Evolutionary conservation across 2,797 vertebrate species (phyloP).

Genomic region (Sebastes minor): DNA sequence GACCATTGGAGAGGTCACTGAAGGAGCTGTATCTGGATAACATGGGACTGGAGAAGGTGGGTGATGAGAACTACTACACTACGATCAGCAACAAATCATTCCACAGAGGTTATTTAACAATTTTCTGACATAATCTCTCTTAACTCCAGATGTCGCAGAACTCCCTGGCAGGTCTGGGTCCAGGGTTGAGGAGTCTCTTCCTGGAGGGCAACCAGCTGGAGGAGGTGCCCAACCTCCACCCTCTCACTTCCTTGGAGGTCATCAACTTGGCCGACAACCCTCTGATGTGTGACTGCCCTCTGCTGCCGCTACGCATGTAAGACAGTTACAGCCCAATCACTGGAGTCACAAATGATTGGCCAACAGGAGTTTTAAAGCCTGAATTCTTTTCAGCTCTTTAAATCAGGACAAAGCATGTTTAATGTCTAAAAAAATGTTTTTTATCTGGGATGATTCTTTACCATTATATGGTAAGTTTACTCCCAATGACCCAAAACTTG

Average conservation of each 20-base stretch:
- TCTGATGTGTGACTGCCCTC: constrained; percentile 90
- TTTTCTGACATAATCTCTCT: neutral
- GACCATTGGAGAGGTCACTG: constrained; percentile 79
- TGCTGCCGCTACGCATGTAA: constrained; percentile 89
- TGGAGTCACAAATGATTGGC: neutral
- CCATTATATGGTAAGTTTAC: neutral
- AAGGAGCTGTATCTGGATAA: constrained; percentile 90
- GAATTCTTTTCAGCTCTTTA: neutral
- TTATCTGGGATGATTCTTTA: neutral
- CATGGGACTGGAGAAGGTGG: constrained; percentile 88
- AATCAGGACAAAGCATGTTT: neutral
- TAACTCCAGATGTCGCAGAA: constrained; percentile 83
- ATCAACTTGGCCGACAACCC: constrained; percentile 92
- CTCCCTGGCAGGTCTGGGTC: constrained; percentile 87
- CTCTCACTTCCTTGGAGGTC: constrained; percentile 87
- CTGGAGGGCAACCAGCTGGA: constrained; percentile 91
- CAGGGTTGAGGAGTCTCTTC: constrained; percentile 86
- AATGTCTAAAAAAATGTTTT: neutral
- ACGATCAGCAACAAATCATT: neutral
- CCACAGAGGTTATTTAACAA: neutral
- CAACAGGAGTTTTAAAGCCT: neutral
- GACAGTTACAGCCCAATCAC: constrained; percentile 20
- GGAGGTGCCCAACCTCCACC: constrained; percentile 81
- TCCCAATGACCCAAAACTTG: neutral
- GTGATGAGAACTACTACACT: neutral